phyloP scores from a whole-genome alignment of 2,888 invertebrate species.

The Capitulum mitella region DNA sequence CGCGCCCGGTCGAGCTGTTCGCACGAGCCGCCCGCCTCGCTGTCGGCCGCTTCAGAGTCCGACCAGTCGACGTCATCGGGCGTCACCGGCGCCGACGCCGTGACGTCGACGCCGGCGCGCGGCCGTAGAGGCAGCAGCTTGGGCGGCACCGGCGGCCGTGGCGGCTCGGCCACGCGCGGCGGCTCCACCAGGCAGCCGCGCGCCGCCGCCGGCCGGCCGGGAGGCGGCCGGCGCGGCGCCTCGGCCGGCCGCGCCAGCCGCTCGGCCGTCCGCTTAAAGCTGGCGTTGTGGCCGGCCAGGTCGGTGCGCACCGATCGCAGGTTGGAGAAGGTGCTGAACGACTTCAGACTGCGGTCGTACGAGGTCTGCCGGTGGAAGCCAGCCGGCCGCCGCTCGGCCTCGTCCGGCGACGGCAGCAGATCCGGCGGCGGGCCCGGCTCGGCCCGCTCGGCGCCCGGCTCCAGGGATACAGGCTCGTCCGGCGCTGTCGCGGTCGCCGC shows the following conservation, averaged over 20 bases:
- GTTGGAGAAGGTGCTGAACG: conserved; percentile 23
- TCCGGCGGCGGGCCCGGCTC: background rate
- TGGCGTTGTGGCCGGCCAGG: conserved; percentile 21
- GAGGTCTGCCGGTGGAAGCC: background rate
- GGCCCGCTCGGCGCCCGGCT: background rate
- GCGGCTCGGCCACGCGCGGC: background rate
- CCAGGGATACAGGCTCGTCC: background rate
- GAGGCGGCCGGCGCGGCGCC: background rate
- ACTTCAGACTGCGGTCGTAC: background rate
- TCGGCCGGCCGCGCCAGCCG: background rate
- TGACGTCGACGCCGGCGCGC: background rate
- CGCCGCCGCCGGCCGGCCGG: background rate
- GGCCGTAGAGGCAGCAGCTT: background rate
- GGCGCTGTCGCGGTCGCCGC: background rate
- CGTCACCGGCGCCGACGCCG: background rate
- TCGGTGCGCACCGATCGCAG: background rate
- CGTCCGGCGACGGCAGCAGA: background rate
- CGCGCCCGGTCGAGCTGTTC: background rate
- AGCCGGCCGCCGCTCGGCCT: background rate
- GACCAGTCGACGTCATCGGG: conserved; percentile 14
- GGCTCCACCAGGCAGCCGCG: conserved; percentile 15
- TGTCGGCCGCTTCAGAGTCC: background rate
- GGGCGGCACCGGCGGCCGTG: conserved; percentile 7
- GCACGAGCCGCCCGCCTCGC: background rate
- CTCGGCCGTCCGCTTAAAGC: conserved; percentile 21